Conservation (phyloP, 2,888 invertebrate species). For the Xylota sylvarum region DNA sequence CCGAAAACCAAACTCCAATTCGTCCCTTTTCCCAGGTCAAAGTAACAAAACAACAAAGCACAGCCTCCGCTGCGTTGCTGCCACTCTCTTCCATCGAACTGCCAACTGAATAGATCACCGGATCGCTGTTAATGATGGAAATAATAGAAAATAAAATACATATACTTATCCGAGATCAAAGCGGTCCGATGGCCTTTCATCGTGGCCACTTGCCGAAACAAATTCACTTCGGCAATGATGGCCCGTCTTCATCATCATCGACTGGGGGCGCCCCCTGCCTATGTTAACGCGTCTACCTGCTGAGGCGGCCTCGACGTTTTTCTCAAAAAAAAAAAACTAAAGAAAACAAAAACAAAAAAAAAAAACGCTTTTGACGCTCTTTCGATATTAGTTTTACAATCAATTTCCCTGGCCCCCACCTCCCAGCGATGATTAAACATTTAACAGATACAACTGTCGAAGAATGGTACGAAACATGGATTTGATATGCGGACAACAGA, state of each 20-base stretch:
- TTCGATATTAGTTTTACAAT: constrained; percentile 73
- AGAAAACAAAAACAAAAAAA: constrained; percentile 5
- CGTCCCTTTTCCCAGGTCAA: constrained; percentile 53
- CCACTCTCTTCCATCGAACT: constrained; percentile 38
- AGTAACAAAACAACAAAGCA: constrained; percentile 15
- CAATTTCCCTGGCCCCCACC: constrained; percentile 41
- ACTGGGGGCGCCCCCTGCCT: constrained; percentile 72
- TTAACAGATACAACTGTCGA: constrained; percentile 67
- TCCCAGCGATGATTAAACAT: constrained; percentile 67
- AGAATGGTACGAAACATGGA: constrained; percentile 44
- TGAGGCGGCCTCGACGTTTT: constrained; percentile 30
- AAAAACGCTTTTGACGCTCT: constrained; percentile 29
- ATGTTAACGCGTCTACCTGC: constrained; percentile 49
- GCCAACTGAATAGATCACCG: constrained; percentile 71
- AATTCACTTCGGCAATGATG: constrained; percentile 51
- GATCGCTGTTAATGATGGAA: constrained; percentile 72
- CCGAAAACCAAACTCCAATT: constrained; percentile 13
- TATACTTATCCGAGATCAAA: constrained; percentile 76
- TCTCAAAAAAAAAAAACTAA: not conserved
- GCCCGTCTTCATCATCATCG: constrained; percentile 47
- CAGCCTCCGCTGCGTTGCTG: constrained; percentile 28
- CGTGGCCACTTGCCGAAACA: constrained; percentile 72
- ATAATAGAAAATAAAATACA: constrained; percentile 75
- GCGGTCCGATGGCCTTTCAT: constrained; percentile 68
- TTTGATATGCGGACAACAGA: constrained; percentile 52